Conservation (phyloP, 2,797 vertebrate genomes). For the Scomberomorus guttatus region DNA sequence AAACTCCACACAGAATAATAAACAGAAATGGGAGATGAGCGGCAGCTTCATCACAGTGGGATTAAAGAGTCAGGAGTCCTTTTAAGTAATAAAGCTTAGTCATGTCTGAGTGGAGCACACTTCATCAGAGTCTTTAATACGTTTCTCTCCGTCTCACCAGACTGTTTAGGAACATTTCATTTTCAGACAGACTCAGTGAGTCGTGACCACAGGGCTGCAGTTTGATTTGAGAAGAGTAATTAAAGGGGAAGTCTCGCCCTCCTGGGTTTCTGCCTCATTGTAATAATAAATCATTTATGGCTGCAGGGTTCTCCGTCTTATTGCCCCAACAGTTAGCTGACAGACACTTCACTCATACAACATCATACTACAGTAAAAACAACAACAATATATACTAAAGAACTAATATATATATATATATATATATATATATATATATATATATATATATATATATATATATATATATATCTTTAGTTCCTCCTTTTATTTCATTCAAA, state of each 20-base stretch:
- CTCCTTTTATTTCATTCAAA: neutral
- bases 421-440: too few relatives aligned
- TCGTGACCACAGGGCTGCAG: constrained; percentile 88
- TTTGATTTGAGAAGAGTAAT: constrained; percentile 92
- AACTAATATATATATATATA: too few relatives aligned
- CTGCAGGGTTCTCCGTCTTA: constrained; percentile 83
- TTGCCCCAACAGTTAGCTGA: constrained; percentile 77
- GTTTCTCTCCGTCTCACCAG: constrained; percentile 61
- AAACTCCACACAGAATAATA: neutral
- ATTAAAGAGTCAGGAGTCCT: constrained; percentile 35
- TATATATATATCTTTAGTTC: too few relatives aligned
- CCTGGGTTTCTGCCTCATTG: constrained; percentile 86
- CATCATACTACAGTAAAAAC: too few relatives aligned
- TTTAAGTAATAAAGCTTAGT: constrained; percentile 56
- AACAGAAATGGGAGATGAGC: neutral
- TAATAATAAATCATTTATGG: constrained; percentile 87
- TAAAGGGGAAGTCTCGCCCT: constrained; percentile 91
- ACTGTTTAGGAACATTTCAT: constrained; percentile 91
- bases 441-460: too few relatives aligned
- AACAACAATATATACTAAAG: too few relatives aligned
- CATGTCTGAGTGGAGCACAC: constrained; percentile 28
- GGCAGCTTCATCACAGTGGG: constrained; percentile 8
- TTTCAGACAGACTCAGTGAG: constrained; percentile 90
- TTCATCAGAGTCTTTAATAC: constrained; percentile 48
- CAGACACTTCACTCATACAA: constrained; percentile 72